A percentile compares a stretch with the other conserved stretches of the same genome.
Evolutionary conservation across 2,113 vertebrate species (phyloP).

Genomic region (Cochlearius cochlearius): DNA sequence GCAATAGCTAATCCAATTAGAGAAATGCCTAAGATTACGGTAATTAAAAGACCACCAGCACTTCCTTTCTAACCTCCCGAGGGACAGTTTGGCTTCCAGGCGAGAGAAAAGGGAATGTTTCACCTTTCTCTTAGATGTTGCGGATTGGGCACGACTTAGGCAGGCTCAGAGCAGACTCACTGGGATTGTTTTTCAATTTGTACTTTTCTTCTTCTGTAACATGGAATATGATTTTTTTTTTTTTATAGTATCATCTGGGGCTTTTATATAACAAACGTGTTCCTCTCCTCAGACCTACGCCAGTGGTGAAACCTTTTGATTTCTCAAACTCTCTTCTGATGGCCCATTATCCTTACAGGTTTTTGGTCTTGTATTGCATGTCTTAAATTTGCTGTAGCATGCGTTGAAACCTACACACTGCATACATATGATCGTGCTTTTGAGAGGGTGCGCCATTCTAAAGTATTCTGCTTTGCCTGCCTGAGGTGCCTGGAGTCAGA

Average conservation of each 20-base stretch:
- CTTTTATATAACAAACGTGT: neutral
- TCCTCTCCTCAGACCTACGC: neutral
- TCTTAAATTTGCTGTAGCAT: neutral
- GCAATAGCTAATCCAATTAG: neutral
- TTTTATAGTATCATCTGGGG: neutral
- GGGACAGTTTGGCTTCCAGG: neutral
- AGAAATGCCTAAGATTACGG: neutral
- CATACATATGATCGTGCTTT: rapidly evolving
- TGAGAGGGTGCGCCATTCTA: neutral
- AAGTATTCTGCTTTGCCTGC: neutral
- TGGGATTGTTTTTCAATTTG: neutral
- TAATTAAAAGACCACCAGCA: neutral
- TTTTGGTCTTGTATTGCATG: neutral
- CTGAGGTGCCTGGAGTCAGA: neutral
- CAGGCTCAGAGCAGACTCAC: neutral
- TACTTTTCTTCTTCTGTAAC: neutral
- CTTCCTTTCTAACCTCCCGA: neutral
- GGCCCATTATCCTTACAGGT: neutral
- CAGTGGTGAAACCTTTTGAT: neutral
- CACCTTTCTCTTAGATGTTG: neutral
- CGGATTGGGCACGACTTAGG: neutral
- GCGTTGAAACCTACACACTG: neutral
- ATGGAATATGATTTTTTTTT: neutral
- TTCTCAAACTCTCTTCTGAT: neutral
- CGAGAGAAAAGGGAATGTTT: neutral